Percentiles rank a stretch among this genome's conserved stretches.
Conservation (phyloP, 2,113 vertebrate genomes). For the Anser cygnoides region DNA sequence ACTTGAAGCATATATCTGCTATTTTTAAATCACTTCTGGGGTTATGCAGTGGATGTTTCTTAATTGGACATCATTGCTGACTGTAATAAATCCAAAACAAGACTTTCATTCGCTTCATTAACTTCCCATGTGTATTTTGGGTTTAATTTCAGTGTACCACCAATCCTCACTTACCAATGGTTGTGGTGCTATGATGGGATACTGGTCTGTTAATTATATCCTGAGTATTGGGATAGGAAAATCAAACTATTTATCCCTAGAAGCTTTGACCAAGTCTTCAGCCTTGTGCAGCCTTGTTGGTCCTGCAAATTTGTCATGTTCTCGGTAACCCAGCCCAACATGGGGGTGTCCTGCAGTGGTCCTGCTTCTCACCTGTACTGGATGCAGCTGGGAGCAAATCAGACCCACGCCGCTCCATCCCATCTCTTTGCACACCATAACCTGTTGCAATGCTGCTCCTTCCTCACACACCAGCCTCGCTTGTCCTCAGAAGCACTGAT, state of each 20-base stretch:
- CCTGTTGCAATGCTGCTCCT: neutral
- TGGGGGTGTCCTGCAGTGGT: neutral
- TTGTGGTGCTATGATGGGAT: neutral
- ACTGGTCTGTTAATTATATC: constrained; percentile 47
- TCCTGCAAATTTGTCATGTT: neutral
- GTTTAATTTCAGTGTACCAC: constrained; percentile 55
- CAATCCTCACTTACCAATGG: constrained; percentile 5
- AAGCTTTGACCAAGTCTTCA: constrained; percentile 23
- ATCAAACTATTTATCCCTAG: constrained; percentile 38
- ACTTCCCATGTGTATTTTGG: constrained; percentile 34
- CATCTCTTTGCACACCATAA: rapidly evolving
- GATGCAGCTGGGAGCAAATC: neutral
- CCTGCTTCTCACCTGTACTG: neutral
- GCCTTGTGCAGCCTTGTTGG: neutral
- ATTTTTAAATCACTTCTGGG: constrained; percentile 38
- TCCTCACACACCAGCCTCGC: neutral
- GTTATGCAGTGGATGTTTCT: constrained; percentile 39
- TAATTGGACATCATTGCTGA: constrained; percentile 41
- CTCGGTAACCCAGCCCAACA: neutral
- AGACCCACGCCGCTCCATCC: neutral
- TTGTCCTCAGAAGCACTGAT: neutral
- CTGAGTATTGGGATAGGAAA: constrained; percentile 43
- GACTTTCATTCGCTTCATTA: constrained; percentile 40
- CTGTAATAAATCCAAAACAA: constrained; percentile 44
- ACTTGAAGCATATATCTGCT: constrained; percentile 6